These are phyloP conservation scores for Ceriagrion tenellum DNA, from an alignment of 2,888 invertebrate genomes.

Conservation along the genomic window DNA sequence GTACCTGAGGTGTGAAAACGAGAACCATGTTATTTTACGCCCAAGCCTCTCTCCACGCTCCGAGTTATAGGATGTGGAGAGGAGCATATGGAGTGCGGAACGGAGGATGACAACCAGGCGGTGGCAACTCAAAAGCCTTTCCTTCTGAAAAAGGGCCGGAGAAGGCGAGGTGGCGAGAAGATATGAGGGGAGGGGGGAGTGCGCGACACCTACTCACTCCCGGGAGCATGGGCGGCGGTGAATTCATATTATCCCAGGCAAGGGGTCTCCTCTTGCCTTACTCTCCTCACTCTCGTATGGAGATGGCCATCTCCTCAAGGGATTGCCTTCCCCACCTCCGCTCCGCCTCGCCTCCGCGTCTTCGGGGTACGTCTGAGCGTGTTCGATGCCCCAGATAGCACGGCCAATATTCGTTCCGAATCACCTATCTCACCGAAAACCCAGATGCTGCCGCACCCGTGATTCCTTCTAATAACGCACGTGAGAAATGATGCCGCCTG, in stretches of 20 bases:
- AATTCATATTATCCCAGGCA: background rate
- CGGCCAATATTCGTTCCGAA: background rate
- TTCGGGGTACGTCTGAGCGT: background rate
- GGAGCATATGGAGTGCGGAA: background rate
- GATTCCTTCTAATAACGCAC: background rate
- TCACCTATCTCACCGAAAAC: background rate
- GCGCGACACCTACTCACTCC: background rate
- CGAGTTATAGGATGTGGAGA: background rate
- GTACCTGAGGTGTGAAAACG: too few species aligned
- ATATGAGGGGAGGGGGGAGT: background rate
- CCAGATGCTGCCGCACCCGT: background rate
- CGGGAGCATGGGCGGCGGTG: background rate
- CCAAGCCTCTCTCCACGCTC: background rate
- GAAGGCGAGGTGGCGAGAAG: background rate
- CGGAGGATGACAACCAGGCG: background rate
- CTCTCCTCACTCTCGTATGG: background rate
- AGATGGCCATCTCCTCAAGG: background rate
- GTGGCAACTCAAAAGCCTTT: background rate
- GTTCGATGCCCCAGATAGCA: too few species aligned
- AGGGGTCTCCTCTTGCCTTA: too few species aligned
- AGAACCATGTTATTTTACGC: background rate
- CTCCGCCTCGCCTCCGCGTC: background rate
- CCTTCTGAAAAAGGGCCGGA: background rate
- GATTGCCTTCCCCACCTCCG: background rate
- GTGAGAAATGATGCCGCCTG: background rate